Evolutionary conservation across 1,140 invertebrate genomes (phyloP).

Genomic region (Aphis gossypii): DNA sequence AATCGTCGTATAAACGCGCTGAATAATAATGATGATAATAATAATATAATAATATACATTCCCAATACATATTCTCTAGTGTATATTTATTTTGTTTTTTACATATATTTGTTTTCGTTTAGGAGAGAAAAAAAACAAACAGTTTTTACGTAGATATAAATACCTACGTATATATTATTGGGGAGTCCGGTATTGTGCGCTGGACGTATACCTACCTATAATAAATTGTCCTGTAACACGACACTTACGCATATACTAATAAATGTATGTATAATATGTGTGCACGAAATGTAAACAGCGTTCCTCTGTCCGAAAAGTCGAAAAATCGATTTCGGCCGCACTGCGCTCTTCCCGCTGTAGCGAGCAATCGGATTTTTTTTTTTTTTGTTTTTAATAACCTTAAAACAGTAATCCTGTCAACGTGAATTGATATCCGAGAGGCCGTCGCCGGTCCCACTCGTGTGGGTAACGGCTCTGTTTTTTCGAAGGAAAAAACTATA

Average conservation of each 20-base stretch:
- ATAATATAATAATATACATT: not conserved
- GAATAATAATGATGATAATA: not conserved
- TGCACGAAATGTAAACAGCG: not conserved
- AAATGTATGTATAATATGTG: not conserved
- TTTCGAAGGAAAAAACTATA: not conserved
- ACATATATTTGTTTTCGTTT: not conserved
- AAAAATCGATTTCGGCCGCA: conserved; percentile 26
- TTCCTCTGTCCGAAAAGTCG: not conserved
- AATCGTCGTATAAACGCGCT: too few species aligned
- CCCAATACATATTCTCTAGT: not conserved
- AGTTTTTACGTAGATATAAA: not conserved
- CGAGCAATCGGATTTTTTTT: conserved; percentile 3
- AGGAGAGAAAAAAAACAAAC: not conserved
- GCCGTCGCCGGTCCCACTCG: not conserved
- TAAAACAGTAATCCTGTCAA: conserved; percentile 34
- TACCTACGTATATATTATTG: not conserved
- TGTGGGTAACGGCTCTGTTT: not conserved
- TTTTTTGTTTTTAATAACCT: conserved; percentile 38
- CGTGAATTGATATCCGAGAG: not conserved
- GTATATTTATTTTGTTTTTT: not conserved
- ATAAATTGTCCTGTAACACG: conserved; percentile 50
- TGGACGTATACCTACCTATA: not conserved
- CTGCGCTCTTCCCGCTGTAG: not conserved
- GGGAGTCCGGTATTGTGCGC: too few species aligned
- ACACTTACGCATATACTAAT: conserved; percentile 33